Conservation (phyloP, 2,888 invertebrate species). For the Pharmacophagus antenor region DNA sequence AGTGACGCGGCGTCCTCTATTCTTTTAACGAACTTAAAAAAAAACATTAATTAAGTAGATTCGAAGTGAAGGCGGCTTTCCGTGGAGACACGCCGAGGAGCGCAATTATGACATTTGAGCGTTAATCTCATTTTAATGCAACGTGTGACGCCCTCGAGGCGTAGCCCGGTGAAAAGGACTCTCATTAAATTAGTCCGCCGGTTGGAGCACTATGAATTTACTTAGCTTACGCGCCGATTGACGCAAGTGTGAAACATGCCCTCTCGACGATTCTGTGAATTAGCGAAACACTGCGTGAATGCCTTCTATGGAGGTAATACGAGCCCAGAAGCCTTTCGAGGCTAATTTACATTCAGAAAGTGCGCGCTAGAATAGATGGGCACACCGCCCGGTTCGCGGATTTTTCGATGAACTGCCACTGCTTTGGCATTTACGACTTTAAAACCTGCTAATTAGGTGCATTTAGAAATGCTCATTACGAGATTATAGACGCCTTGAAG, state of each 20-base stretch:
- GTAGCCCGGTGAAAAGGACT: slow-evolving; percentile 57
- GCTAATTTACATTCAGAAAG: slow-evolving; percentile 50
- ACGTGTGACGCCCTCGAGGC: slow-evolving; percentile 44
- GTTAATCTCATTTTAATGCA: slow-evolving; percentile 53
- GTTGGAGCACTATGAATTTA: slow-evolving; percentile 70
- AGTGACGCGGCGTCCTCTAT: slow-evolving; percentile 4
- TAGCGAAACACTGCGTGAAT: slow-evolving; percentile 65
- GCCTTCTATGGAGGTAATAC: slow-evolving; percentile 67
- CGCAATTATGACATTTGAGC: slow-evolving; percentile 55
- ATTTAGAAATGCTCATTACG: slow-evolving; percentile 25
- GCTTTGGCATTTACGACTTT: slow-evolving; percentile 19
- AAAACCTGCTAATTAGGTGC: slow-evolving; percentile 28
- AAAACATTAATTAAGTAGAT: slow-evolving; percentile 44
- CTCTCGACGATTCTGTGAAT: slow-evolving; percentile 57
- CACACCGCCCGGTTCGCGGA: slow-evolving; percentile 24
- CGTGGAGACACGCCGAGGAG: slow-evolving; percentile 41
- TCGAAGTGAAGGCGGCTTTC: slow-evolving; percentile 37
- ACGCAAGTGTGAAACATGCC: slow-evolving; percentile 73
- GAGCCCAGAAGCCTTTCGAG: slow-evolving; percentile 50
- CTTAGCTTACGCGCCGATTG: slow-evolving; percentile 67
- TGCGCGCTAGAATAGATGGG: slow-evolving; percentile 31
- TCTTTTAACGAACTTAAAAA: slow-evolving; percentile 24
- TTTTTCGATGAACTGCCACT: slow-evolving; percentile 21
- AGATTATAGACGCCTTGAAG: slow-evolving; percentile 12
- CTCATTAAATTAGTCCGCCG: slow-evolving; percentile 78